phyloP scores from a whole-genome alignment of 2,113 vertebrate genomes.

The Cyanistes caeruleus region DNA sequence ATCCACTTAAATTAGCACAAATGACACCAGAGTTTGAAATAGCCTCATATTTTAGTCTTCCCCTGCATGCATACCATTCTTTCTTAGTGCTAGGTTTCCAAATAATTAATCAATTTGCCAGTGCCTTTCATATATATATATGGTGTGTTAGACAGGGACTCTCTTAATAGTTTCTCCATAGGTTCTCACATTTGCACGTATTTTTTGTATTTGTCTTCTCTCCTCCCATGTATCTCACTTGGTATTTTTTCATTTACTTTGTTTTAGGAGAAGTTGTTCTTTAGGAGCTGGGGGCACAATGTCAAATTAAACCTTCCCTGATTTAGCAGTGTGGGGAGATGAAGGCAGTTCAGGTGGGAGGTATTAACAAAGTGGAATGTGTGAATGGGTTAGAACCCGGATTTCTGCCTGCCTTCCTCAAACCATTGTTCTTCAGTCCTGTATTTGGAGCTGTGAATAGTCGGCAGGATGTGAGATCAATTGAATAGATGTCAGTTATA shows the following conservation, averaged over 20 bases:
- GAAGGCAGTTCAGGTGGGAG: neutral
- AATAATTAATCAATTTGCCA: neutral
- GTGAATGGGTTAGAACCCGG: neutral
- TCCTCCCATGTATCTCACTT: neutral
- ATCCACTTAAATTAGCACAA: constrained; percentile 5
- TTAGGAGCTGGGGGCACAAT: neutral
- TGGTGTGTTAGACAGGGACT: neutral
- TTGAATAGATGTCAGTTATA: constrained; percentile 39
- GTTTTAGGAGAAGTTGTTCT: neutral
- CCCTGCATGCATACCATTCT: neutral
- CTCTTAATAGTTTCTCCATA: neutral
- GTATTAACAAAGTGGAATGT: neutral
- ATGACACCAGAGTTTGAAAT: neutral
- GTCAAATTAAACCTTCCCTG: neutral
- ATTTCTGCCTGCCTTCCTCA: constrained; percentile 36
- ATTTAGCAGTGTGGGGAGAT: neutral
- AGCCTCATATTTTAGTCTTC: neutral
- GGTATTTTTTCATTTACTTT: neutral
- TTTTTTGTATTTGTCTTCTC: neutral
- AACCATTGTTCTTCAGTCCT: constrained; percentile 45
- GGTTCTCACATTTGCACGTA: neutral
- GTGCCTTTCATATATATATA: neutral
- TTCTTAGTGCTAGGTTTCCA: neutral
- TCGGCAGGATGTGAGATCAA: constrained; percentile 33
- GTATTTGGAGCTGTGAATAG: constrained; percentile 25